Percentiles rank a stretch among this genome's conserved stretches.
Conservation (phyloP, 2,888 invertebrate genomes). For the Synergus gifuensis region DNA sequence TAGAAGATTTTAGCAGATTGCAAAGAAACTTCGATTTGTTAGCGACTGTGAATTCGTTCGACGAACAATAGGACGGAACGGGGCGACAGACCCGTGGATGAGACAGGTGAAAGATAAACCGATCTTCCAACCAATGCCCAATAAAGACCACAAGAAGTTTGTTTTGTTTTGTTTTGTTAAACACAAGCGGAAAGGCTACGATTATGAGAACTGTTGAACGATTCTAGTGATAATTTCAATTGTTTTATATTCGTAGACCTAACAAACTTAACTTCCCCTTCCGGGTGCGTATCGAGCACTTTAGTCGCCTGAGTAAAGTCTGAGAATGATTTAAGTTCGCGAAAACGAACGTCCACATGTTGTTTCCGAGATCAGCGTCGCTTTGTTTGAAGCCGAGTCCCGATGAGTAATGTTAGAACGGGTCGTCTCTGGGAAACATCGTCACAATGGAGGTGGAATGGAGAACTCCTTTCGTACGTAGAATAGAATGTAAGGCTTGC, state of each 20-base stretch:
- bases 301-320: conserved; percentile 11
- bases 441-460: conserved; percentile 76
- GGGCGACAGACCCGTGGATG: conserved; percentile 23
- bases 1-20: not conserved
- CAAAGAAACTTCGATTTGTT: conserved; percentile 1
- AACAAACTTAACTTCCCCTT: conserved; percentile 9
- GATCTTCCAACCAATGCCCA: conserved; percentile 4
- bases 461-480: conserved; percentile 85
- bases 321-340: conserved; percentile 19
- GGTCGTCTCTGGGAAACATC: conserved; percentile 62
- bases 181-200: conserved; percentile 39
- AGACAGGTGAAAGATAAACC: conserved; percentile 10
- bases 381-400: conserved; percentile 46
- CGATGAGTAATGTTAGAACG: conserved; percentile 52
- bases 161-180: conserved; percentile 16
- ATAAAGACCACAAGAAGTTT: conserved; percentile 22
- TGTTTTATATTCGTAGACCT: conserved; percentile 16
- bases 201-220: conserved; percentile 33
- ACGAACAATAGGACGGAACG: conserved; percentile 39
- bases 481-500: conserved; percentile 92
- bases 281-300: not conserved
- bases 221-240: conserved; percentile 33
- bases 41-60: conserved; percentile 23
- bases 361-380: conserved; percentile 43
- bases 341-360: conserved; percentile 38